Base-by-base conservation (phyloP, 2,797 vertebrate species). In the Eurystomus glaucurus region DNA sequence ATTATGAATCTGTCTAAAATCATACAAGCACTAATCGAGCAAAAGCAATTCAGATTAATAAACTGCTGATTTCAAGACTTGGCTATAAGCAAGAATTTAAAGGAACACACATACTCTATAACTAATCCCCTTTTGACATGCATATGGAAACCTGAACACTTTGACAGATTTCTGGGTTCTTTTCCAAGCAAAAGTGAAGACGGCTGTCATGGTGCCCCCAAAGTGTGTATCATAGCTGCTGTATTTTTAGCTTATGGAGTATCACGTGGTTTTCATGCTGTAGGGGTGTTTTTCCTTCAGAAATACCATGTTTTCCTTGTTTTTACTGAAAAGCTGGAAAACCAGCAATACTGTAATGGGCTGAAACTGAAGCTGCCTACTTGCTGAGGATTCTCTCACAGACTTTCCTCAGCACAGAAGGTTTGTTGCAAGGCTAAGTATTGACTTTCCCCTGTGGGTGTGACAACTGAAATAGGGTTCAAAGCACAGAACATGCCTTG, bases 31-130 rank as follows among this genome's bases (percentile, higher is more conserved):
- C 13, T 64, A 58, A 60, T 25, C 16, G 51, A 46, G 39, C 25
- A 78, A 72, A 64, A 87, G 6, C 21, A 79, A 31, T 76, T 74
- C 58, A 33, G 14, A 22, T 57, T 76, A 61, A 61, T 46, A 74
- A 65, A 64, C 4, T 5, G 3, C 18, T 4, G 1, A 5, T 51
- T 85, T 88, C 25, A 50, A 29, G 22, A 45, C 20, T 26, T 54
- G 21, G 3, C 6, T 25, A 5, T 50, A 8, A 0, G 0, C 31
- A 57, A 69, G 31, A 81, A 68, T 25, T 39, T 51, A 48, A 62
- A 68, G 11, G 5, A 35, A 2, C 21, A 57, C 0, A 0, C 4
- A 3, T 28, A n/a, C 68, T 55, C 21, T 81, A 6, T n/a, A 75
- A 23, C n/a, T 22, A 31, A 13, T 23, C n/a, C 13, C 9, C 12